phyloP scores from a whole-genome alignment of 2,888 invertebrate genomes.

The Lasioglossum oenotherae region DNA sequence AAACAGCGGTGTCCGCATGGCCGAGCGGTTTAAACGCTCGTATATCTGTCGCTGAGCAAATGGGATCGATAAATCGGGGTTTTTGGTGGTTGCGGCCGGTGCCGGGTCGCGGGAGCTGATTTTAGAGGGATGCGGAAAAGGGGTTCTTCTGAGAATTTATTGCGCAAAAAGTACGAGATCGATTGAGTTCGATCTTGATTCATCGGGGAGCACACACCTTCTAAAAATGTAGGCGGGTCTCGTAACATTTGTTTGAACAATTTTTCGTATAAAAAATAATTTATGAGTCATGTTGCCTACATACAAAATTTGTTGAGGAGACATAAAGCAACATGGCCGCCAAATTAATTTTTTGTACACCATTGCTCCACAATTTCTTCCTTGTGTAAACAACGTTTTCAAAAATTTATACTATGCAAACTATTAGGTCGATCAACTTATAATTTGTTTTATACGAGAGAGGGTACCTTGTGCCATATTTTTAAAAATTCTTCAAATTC shows the following conservation, averaged over 20 bases:
- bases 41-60: constrained; percentile 30
- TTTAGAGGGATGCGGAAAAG: not conserved
- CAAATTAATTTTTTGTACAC: too few relatives aligned
- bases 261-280: too few relatives aligned
- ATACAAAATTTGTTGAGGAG: too few relatives aligned
- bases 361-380: too few relatives aligned
- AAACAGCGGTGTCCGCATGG: constrained; percentile 40
- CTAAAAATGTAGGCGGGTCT: too few relatives aligned
- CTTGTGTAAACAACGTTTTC: too few relatives aligned
- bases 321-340: too few relatives aligned
- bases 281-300: too few relatives aligned
- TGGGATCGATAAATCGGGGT: constrained; percentile 60
- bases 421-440: too few relatives aligned
- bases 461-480: not conserved
- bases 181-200: not conserved
- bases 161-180: not conserved
- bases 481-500: not conserved
- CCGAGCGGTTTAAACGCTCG: constrained; percentile 39
- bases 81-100: constrained; percentile 20
- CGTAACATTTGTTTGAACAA: too few relatives aligned
- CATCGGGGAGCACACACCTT: not conserved
- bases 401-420: too few relatives aligned
- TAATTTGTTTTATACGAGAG: too few relatives aligned
- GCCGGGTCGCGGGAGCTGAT: not conserved
- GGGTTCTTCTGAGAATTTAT: not conserved